A percentile compares a stretch with the other conserved stretches of the same genome.
Conservation (phyloP, 2,888 invertebrate genomes). For the Oligia fasciuncula region DNA sequence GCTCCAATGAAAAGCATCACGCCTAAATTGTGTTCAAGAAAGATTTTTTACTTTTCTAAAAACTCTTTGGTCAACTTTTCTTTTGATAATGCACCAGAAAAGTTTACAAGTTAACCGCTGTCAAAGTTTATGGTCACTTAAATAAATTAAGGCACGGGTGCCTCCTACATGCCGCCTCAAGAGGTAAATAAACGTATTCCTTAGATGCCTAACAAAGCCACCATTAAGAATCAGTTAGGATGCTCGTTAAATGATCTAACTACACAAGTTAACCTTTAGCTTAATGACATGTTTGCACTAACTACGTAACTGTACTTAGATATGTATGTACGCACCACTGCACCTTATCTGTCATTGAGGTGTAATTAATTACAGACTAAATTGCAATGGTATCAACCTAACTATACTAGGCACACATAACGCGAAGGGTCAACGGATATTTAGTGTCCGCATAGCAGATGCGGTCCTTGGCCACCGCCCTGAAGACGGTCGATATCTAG, state of each 20-base stretch:
- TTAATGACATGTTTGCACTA: slow-evolving; percentile 61
- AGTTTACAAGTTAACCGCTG: slow-evolving; percentile 27
- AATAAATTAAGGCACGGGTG: slow-evolving; percentile 25
- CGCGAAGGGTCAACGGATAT: slow-evolving; percentile 88
- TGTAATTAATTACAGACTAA: slow-evolving; percentile 87
- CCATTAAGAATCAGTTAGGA: slow-evolving; percentile 59
- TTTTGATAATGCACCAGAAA: slow-evolving; percentile 26
- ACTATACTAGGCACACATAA: slow-evolving; percentile 79
- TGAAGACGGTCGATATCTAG: slow-evolving; percentile 88
- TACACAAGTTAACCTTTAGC: slow-evolving; percentile 61
- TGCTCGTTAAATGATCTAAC: slow-evolving; percentile 56
- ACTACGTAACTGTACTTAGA: slow-evolving; percentile 53
- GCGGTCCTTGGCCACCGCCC: slow-evolving; percentile 88
- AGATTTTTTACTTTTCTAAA: slow-evolving; percentile 15
- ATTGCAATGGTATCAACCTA: slow-evolving; percentile 75
- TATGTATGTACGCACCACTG: slow-evolving; percentile 74
- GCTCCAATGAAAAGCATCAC: slow-evolving; percentile 7
- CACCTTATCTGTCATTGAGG: slow-evolving; percentile 88
- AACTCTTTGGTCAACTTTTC: slow-evolving; percentile 24
- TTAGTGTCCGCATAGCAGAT: slow-evolving; percentile 89
- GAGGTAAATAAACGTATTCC: slow-evolving; percentile 38
- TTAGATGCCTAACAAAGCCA: slow-evolving; percentile 46
- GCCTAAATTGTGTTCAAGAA: slow-evolving; percentile 6
- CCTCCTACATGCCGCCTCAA: slow-evolving; percentile 24
- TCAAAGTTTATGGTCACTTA: slow-evolving; percentile 33